Base-by-base conservation (phyloP, 2,797 vertebrate species). In the Coranthus polyacanthus region DNA sequence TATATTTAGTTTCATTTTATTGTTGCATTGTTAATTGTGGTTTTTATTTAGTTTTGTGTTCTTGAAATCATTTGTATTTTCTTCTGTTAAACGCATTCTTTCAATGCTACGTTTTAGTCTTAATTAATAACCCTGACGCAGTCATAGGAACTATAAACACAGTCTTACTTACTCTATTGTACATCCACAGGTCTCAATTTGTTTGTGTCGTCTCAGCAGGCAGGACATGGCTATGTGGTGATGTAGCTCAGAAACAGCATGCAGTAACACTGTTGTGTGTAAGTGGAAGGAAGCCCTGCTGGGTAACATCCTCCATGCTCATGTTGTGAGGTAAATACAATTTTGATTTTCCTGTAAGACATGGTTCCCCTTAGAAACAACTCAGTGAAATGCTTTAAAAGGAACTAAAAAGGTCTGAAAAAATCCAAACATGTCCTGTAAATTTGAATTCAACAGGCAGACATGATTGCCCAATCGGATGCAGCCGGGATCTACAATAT, bases 291-390 rank as follows among this genome's bases (percentile, higher is more conserved):
- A 32, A 12, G 52, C 39, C 78, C 57, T 65, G 68, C 79, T 64
- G 80, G 18, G 82, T 22, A 43, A 66, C 69, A 79, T 75, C 64
- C 75, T 44, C 79, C 59, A 51, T 46, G 43, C 68, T 72, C 55
- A 55, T 36, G 56, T 58, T 37, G 59, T 36, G 63, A 54, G 51
- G 69, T 57, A 82, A 76, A 68, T 46, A 78, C 59, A 79, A 76
- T 75, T 80, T 78, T 54, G 68, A 72, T 74, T 78, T 80, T 57
- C 60, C 53, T 44, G 37, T 39, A 42, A 29, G 13, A 52, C 46
- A 60, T 1, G 1, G 52, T 43, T 36, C 45, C 49, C 44, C 43
- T 46, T n/a, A 29, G 34, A 51, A 71, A 56, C 20, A 18, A 34
- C 45, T 61, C 6, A 22, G 37, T 77, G 39, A 24, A 34, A 53